phyloP scores from a whole-genome alignment of 2,113 vertebrate species.

The Hemichromis elongatus region DNA sequence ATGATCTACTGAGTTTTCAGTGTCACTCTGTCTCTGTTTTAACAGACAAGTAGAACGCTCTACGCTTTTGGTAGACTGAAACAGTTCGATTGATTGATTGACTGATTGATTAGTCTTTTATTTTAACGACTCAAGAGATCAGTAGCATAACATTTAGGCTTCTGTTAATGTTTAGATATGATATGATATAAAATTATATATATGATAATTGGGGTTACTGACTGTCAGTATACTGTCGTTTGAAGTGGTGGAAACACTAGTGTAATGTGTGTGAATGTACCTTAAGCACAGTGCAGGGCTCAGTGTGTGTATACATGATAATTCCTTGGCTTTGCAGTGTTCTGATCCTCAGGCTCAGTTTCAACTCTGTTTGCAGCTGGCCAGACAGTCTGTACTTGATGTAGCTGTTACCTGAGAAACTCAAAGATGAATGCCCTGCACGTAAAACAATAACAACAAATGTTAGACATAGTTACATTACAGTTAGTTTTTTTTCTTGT shows the following conservation, averaged over 20 bases:
- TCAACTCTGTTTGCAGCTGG: constrained; percentile 83
- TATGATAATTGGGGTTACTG: neutral
- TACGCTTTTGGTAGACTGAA: neutral
- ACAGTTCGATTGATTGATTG: neutral
- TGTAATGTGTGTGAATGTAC: constrained; percentile 59
- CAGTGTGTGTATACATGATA: constrained; percentile 90
- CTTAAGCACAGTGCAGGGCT: constrained; percentile 91
- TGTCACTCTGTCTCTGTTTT: neutral
- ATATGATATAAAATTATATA: neutral
- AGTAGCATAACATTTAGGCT: neutral
- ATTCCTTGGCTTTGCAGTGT: constrained; percentile 91
- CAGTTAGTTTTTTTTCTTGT: neutral
- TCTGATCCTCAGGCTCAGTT: constrained; percentile 88
- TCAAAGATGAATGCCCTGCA: constrained; percentile 92
- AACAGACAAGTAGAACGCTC: no score
- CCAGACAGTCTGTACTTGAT: constrained; percentile 93
- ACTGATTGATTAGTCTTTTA: neutral
- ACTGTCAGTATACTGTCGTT: neutral
- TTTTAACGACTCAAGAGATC: neutral
- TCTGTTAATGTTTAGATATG: neutral
- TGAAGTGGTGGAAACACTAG: neutral
- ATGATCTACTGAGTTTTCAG: neutral
- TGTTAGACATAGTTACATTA: neutral
- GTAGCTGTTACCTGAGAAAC: constrained; percentile 96
- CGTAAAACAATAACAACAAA: neutral